Conservation (phyloP, 2,888 invertebrate species). For the Mystacides longicornis region DNA sequence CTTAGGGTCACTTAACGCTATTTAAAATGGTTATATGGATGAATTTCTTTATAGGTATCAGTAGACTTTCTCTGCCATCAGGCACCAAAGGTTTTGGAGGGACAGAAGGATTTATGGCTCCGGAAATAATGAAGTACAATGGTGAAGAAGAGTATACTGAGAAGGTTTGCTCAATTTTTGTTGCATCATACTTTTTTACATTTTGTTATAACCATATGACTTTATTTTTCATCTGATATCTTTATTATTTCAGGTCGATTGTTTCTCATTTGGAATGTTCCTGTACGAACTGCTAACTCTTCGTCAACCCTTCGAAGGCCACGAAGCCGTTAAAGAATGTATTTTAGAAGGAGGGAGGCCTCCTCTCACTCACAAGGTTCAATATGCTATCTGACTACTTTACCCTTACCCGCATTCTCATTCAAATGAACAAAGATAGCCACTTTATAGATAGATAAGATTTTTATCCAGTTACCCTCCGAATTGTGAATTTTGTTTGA, state of each 20-base stretch:
- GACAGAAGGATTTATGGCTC: slow-evolving; percentile 99
- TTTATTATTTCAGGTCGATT: slow-evolving; percentile 66
- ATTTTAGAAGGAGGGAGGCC: slow-evolving; percentile 93
- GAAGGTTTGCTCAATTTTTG: slow-evolving; percentile 54
- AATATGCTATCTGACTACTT: no score
- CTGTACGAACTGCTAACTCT: slow-evolving; percentile 91
- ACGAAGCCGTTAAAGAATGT: slow-evolving; percentile 94
- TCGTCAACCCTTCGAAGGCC: slow-evolving; percentile 91
- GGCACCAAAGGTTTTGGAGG: slow-evolving; percentile 97
- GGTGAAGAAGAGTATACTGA: slow-evolving; percentile 99
- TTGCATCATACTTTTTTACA: background rate
- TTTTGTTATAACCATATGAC: background rate
- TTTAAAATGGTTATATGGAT: background rate
- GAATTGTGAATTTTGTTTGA: no score
- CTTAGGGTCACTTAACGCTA: no score
- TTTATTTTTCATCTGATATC: background rate
- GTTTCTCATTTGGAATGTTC: slow-evolving; percentile 98
- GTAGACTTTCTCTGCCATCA: slow-evolving; percentile 78
- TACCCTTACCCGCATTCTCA: no score
- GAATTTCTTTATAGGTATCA: slow-evolving; percentile 57
- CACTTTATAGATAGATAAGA: no score
- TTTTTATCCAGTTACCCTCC: no score
- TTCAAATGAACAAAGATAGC: no score
- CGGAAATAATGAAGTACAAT: slow-evolving; percentile 96
- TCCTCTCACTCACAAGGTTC: slow-evolving; percentile 71